Percentiles rank a stretch among this genome's conserved stretches.
Evolutionary conservation across 1,140 invertebrate genomes (phyloP).

Genomic region (Acromyrmex echinatior): DNA sequence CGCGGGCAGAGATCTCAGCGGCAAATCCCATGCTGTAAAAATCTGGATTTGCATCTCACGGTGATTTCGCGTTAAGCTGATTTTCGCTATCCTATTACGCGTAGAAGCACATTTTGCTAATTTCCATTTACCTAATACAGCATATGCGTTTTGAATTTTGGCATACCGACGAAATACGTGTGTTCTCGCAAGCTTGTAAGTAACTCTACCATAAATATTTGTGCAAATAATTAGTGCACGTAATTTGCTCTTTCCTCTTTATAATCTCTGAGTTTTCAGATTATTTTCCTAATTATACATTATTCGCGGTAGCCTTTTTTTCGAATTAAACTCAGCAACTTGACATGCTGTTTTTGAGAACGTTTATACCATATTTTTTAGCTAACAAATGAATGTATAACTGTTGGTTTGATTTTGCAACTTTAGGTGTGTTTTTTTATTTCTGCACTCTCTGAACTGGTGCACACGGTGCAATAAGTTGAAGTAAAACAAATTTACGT

Average conservation of each 20-base stretch:
- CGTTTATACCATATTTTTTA: background rate
- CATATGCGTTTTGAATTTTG: constrained; percentile 32
- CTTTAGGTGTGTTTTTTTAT: too few relatives aligned
- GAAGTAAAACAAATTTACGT: too few relatives aligned
- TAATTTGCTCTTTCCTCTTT: constrained; percentile 43
- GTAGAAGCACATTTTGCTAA: constrained; percentile 49
- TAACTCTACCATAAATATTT: constrained; percentile 38
- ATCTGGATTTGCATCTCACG: constrained; percentile 57
- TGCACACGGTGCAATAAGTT: too few relatives aligned
- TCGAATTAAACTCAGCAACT: constrained; percentile 18
- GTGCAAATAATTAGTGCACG: constrained; percentile 53
- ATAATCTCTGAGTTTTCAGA: background rate
- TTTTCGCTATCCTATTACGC: constrained; percentile 56
- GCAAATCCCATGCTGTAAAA: constrained; percentile 59
- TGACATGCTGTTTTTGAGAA: background rate
- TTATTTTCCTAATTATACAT: constrained; percentile 49
- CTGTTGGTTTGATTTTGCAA: constrained; percentile 3
- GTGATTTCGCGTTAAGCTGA: constrained; percentile 57
- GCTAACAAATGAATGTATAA: background rate
- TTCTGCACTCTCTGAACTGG: too few relatives aligned
- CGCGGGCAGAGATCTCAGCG: constrained; percentile 19
- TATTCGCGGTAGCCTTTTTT: constrained; percentile 7
- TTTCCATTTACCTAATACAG: constrained; percentile 39
- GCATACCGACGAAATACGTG: background rate
- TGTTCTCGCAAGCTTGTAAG: constrained; percentile 1